A percentile compares a stretch with the other conserved stretches of the same genome.
phyloP scores from a whole-genome alignment of 2,113 vertebrate species.

The Leuciscus idus region DNA sequence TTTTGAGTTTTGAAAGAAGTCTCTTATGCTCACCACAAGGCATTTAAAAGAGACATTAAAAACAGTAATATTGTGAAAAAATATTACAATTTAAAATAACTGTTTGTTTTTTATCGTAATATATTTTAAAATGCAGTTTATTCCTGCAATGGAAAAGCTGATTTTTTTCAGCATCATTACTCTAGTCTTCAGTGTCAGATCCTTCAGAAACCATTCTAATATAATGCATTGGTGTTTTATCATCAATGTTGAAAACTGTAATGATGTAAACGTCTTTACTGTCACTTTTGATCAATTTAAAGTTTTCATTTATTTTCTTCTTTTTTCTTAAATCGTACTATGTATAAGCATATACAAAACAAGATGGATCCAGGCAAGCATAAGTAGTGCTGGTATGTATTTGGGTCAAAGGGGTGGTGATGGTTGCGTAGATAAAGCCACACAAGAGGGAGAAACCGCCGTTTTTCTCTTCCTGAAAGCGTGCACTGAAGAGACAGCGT shows the following conservation, averaged over 20 bases:
- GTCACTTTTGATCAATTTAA: not conserved
- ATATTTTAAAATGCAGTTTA: too few relatives aligned
- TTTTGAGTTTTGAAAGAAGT: not conserved
- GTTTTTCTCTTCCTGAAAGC: constrained; percentile 23
- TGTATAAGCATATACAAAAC: not conserved
- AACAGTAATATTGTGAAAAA: not conserved
- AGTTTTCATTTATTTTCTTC: not conserved
- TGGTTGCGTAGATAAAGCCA: not conserved
- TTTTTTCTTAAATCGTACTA: not conserved
- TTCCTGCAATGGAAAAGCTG: too few relatives aligned
- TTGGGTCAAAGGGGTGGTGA: constrained; percentile 26
- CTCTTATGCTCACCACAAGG: not conserved
- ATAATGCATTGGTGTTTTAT: not conserved
- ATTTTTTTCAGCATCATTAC: not conserved
- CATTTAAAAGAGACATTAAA: too few relatives aligned
- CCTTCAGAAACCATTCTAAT: not conserved
- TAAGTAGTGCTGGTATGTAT: constrained; percentile 2
- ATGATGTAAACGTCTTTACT: too few relatives aligned
- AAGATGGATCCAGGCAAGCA: not conserved
- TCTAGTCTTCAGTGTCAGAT: not conserved
- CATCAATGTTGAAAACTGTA: too few relatives aligned
- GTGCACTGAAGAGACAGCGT: not conserved
- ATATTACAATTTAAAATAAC: not conserved
- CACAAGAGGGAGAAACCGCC: constrained; percentile 4
- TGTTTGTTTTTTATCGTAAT: too few relatives aligned